These are phyloP conservation scores for Antigone vipio DNA, from an alignment of 2,113 vertebrate species.

Conservation along the genomic window DNA sequence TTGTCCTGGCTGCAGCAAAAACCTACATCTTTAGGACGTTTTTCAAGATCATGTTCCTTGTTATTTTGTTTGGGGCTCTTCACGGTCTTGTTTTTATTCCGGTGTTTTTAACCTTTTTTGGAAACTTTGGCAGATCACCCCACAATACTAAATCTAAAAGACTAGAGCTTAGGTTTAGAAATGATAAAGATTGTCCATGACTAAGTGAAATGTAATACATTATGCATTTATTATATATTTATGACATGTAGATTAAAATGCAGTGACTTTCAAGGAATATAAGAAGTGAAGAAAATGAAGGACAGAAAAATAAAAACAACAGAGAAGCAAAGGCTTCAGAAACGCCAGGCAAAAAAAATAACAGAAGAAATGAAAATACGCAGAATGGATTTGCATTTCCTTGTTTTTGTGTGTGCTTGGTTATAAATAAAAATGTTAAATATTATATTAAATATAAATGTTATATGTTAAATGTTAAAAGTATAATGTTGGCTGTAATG, in stretches of 20 bases:
- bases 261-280: neutral
- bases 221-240: neutral
- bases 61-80: slow-evolving; percentile 79
- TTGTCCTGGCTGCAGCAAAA: slow-evolving; percentile 71
- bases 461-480: no score
- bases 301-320: neutral
- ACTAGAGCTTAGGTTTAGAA: slow-evolving; percentile 27
- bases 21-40: slow-evolving; percentile 84
- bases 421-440: no score
- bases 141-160: neutral
- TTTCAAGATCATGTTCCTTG: slow-evolving; percentile 87
- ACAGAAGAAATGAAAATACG: neutral
- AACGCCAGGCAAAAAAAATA: neutral
- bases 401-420: neutral
- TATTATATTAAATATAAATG: no score
- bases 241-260: neutral
- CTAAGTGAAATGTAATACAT: neutral
- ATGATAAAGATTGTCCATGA: neutral
- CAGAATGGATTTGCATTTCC: neutral
- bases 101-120: slow-evolving; percentile 81
- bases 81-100: slow-evolving; percentile 85
- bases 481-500: neutral
- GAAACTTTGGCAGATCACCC: slow-evolving; percentile 12
- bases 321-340: neutral
- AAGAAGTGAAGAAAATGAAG: neutral